phyloP scores from a whole-genome alignment of 2,888 invertebrate genomes.

The Melikaiella ostensackeni region DNA sequence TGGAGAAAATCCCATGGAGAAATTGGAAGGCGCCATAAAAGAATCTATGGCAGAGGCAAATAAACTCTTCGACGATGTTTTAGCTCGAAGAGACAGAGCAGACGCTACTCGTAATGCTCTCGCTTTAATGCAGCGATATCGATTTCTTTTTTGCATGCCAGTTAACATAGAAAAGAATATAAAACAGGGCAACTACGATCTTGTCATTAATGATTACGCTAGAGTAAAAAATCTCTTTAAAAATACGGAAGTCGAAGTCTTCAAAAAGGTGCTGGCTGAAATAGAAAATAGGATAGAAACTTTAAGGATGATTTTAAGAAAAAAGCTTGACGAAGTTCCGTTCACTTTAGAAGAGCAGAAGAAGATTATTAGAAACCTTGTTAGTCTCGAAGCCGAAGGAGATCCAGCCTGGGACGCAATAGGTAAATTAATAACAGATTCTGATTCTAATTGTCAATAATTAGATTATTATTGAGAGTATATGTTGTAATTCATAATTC shows the following conservation, averaged over 20 bases:
- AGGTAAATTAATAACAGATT: slow-evolving; percentile 53
- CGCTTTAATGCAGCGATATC: slow-evolving; percentile 94
- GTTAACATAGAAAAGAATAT: slow-evolving; percentile 96
- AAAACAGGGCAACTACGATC: slow-evolving; percentile 95
- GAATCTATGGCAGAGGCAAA: slow-evolving; percentile 95
- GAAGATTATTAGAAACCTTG: slow-evolving; percentile 91
- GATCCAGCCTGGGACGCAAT: slow-evolving; percentile 99
- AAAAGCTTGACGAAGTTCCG: slow-evolving; percentile 93
- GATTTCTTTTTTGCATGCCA: slow-evolving; percentile 97
- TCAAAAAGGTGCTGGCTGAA: slow-evolving; percentile 92
- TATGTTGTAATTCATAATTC: slow-evolving; percentile 6
- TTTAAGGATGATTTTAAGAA: slow-evolving; percentile 88
- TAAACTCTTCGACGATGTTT: slow-evolving; percentile 94
- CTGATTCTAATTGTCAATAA: neutral
- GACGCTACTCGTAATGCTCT: slow-evolving; percentile 97
- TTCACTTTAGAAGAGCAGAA: slow-evolving; percentile 96
- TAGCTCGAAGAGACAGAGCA: slow-evolving; percentile 94
- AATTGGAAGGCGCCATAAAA: slow-evolving; percentile 88
- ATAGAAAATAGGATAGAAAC: slow-evolving; percentile 92
- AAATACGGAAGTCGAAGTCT: slow-evolving; percentile 93
- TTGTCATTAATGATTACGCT: slow-evolving; percentile 98
- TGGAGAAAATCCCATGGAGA: slow-evolving; percentile 86
- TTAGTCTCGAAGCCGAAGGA: slow-evolving; percentile 86
- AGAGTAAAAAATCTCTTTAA: slow-evolving; percentile 97
- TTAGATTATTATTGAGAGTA: slow-evolving; percentile 1